Evolutionary conservation across 2,797 vertebrate species (phyloP).

Genomic region (Pelochelys cantorii): DNA sequence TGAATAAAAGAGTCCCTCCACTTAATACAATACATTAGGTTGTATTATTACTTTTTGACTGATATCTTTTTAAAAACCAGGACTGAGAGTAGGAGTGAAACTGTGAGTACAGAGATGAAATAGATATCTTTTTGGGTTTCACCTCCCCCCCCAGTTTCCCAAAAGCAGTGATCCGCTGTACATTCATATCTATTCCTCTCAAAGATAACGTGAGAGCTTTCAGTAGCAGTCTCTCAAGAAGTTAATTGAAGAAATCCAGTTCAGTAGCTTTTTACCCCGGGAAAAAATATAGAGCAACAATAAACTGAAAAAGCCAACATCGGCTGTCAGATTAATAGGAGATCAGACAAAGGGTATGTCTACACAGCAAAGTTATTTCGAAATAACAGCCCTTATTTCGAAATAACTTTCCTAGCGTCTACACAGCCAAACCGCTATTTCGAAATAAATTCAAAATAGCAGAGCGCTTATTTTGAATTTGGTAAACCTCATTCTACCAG

Average conservation of each 20-base stretch:
- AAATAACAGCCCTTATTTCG: too few relatives aligned
- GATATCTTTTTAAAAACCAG: slow-evolving; percentile 46
- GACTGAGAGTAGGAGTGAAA: slow-evolving; percentile 24
- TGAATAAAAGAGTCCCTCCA: slow-evolving; percentile 56
- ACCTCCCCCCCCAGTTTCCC: background rate
- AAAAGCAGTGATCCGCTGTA: background rate
- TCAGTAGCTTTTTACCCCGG: background rate
- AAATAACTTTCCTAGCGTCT: too few relatives aligned
- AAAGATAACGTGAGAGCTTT: background rate
- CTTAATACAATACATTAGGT: slow-evolving; percentile 61
- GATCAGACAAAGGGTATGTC: background rate
- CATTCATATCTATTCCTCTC: background rate
- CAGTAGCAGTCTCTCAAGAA: background rate
- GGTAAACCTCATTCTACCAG: too few relatives aligned
- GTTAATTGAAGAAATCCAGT: background rate
- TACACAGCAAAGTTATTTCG: too few relatives aligned
- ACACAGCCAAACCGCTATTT: too few relatives aligned
- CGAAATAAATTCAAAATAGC: too few relatives aligned
- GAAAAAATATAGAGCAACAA: background rate
- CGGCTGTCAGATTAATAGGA: background rate
- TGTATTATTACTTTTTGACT: slow-evolving; percentile 37
- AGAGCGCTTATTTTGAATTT: too few relatives aligned
- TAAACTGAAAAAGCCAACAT: background rate
- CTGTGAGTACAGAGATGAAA: background rate
- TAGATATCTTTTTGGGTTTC: background rate